A percentile compares a stretch with the other conserved stretches of the same genome.
Evolutionary conservation across 2,797 vertebrate genomes (phyloP).

Genomic region (Botia kubotai): DNA sequence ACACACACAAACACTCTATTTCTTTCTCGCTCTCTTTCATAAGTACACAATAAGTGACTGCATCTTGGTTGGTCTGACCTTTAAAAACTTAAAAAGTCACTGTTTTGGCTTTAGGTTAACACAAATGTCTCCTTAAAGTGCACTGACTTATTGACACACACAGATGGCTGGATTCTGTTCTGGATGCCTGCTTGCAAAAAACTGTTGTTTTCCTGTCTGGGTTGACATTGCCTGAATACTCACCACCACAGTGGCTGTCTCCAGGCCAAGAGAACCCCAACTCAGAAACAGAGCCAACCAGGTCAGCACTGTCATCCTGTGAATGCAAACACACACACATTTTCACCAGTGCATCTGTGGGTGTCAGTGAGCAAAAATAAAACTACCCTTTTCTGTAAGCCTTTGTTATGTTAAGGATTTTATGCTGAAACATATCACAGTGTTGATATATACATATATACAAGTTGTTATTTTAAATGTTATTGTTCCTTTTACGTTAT

Average conservation of each 20-base stretch:
- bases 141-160: constrained; percentile 49
- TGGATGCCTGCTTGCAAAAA: constrained; percentile 49
- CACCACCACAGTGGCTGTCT: constrained; percentile 90
- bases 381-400: not conserved
- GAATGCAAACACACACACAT: constrained; percentile 33
- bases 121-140: constrained; percentile 53
- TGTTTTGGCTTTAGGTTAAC: constrained; percentile 62
- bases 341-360: not conserved
- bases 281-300: constrained; percentile 90
- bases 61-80: constrained; percentile 38
- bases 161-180: constrained; percentile 56
- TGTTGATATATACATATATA: too few relatives aligned
- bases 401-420: not conserved
- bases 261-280: constrained; percentile 91
- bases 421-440: not conserved
- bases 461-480: not conserved
- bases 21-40: constrained; percentile 11
- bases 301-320: constrained; percentile 89
- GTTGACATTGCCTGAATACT: constrained; percentile 60
- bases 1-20: constrained; percentile 52
- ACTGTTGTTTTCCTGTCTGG: constrained; percentile 53
- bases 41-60: constrained; percentile 41
- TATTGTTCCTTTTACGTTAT: not conserved
- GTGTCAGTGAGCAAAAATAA: constrained; percentile 34
- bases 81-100: constrained; percentile 42